Conservation (phyloP, 2,888 invertebrate species). For the Thereva unica region DNA sequence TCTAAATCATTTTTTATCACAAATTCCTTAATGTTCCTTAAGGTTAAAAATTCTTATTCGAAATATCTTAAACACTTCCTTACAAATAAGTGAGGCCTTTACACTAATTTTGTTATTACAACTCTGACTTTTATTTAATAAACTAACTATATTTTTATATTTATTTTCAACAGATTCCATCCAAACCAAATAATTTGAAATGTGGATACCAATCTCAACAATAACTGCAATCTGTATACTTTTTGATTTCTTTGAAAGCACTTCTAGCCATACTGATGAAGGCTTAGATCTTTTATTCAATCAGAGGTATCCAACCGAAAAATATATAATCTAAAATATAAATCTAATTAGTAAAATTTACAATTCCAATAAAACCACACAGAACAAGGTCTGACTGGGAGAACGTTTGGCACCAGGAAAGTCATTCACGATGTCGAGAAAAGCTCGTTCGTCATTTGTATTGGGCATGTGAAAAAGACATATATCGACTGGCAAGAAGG, state of each 20-base stretch:
- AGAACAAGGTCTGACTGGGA: slow-evolving; percentile 63
- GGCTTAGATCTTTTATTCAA: slow-evolving; percentile 60
- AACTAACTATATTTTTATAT: background rate
- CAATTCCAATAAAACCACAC: background rate
- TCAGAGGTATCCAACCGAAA: slow-evolving; percentile 54
- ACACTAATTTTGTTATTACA: no score
- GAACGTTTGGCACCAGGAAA: slow-evolving; percentile 64
- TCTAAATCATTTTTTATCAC: no score
- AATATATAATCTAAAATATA: slow-evolving; percentile 38
- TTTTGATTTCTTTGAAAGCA: slow-evolving; percentile 49
- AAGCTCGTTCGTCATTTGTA: slow-evolving; percentile 62
- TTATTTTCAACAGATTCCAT: background rate
- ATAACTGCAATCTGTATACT: slow-evolving; percentile 54
- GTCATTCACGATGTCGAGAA: slow-evolving; percentile 63
- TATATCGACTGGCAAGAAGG: slow-evolving; percentile 62
- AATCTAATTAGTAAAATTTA: background rate
- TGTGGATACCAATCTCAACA: slow-evolving; percentile 48
- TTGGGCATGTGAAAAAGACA: slow-evolving; percentile 68
- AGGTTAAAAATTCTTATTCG: no score
- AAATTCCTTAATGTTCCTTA: no score
- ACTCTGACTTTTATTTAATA: no score
- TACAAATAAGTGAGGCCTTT: no score
- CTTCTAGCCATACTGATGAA: slow-evolving; percentile 52
- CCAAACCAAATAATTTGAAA: slow-evolving; percentile 5
- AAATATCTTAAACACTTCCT: no score